A percentile compares a stretch with the other conserved stretches of the same genome.
These are phyloP conservation scores for Zygogramma bicolorata DNA, from an alignment of 2,888 invertebrate genomes.

Conservation along the genomic window DNA sequence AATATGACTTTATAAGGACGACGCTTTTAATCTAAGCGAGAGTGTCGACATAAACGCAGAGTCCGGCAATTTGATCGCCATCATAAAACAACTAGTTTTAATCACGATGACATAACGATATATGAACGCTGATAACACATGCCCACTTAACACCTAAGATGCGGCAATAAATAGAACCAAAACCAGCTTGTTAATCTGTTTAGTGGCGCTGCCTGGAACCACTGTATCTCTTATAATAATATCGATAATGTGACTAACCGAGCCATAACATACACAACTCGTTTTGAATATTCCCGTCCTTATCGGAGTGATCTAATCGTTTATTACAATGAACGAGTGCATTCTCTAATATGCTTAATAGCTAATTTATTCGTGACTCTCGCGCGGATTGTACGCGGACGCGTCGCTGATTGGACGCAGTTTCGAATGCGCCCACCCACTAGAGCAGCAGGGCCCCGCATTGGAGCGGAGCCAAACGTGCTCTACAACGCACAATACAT, in stretches of 20 bases:
- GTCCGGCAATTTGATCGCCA: background rate
- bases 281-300: conserved; percentile 24
- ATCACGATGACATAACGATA: background rate
- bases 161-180: background rate
- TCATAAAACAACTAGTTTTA: background rate
- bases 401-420: conserved; percentile 27
- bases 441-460: conserved; percentile 24
- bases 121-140: background rate
- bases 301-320: conserved; percentile 35
- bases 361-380: conserved; percentile 32
- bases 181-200: background rate
- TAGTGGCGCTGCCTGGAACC: background rate
- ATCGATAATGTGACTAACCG: conserved; percentile 23
- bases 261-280: conserved; percentile 12
- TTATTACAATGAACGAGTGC: conserved; percentile 30
- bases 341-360: conserved; percentile 30
- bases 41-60: background rate
- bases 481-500: conserved; percentile 34
- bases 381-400: conserved; percentile 38
- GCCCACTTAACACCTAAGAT: background rate
- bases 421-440: conserved; percentile 29
- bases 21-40: no score
- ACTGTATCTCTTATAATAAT: conserved; percentile 6
- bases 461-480: conserved; percentile 33
- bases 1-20: no score